These are phyloP conservation scores for Noctua fimbriata DNA, from an alignment of 2,888 invertebrate genomes.

Conservation along the genomic window DNA sequence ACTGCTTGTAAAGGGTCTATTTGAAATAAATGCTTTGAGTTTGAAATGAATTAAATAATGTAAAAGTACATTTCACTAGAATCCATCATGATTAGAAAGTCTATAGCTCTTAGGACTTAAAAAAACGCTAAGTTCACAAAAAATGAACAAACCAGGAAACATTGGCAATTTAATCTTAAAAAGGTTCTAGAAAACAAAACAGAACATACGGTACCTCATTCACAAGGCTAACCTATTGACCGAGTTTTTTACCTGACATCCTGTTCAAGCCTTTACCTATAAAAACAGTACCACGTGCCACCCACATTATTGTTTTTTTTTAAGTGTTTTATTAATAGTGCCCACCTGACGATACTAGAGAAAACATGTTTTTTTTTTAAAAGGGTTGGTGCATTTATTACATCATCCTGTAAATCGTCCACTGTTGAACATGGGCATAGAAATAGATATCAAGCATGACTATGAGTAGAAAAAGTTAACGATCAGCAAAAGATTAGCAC, in stretches of 20 bases:
- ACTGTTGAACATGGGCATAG: not conserved
- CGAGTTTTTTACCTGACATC: slow-evolving; percentile 69
- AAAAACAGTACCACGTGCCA: slow-evolving; percentile 78
- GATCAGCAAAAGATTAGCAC: too few relatives aligned
- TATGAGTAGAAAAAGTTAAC: too few relatives aligned
- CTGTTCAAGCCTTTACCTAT: slow-evolving; percentile 67
- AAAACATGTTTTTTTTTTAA: slow-evolving; percentile 25
- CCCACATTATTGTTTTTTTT: slow-evolving; percentile 59
- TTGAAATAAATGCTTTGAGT: too few relatives aligned
- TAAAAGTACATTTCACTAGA: not conserved
- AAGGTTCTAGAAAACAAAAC: slow-evolving; percentile 6
- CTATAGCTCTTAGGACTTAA: not conserved
- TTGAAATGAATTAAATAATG: not conserved
- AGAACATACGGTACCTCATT: slow-evolving; percentile 62
- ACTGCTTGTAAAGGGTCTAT: too few relatives aligned
- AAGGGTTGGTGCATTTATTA: slow-evolving; percentile 9
- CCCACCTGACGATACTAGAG: slow-evolving; percentile 69
- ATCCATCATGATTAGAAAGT: not conserved
- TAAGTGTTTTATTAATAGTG: slow-evolving; percentile 61
- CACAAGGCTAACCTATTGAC: slow-evolving; percentile 75
- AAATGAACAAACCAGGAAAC: not conserved
- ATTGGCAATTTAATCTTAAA: not conserved
- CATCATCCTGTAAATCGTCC: not conserved
- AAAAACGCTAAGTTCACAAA: not conserved
- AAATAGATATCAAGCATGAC: not conserved